Evolutionary conservation across 2,888 invertebrate species (phyloP), one percentile per base, ranked within the genome.

Genomic region (Hydropsyche betteni): DNA sequence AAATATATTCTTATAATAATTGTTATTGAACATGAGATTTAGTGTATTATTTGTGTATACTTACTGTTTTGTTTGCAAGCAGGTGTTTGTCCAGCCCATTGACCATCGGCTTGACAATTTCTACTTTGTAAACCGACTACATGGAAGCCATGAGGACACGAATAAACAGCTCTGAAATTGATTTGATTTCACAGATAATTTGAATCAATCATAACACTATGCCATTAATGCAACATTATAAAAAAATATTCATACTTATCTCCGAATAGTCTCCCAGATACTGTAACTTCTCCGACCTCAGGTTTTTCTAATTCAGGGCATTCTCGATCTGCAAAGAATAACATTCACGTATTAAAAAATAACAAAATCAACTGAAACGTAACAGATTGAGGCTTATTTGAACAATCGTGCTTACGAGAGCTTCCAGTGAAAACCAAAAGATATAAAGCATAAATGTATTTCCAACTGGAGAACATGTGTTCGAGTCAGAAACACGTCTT

Each of bases 31-130:
- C 2, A 2, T 51, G 8, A 51, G 55, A 44, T 55, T 14, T 70
- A 55, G 33, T 33, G 16, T 44, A 36, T 44, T 24, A 24, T 24
- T 24, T 24, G 24, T 24, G 16, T 34, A 14, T 51, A 85, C 89
- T 88, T 87, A 91, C 93, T 91, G 82, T 94, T 95, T 83, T 94
- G 92, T 83, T 94, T 95, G 87, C 95, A 96, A 5, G 93, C 91
- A 3, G 96, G 95, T 5, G 93, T 91, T 58, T 91, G 89, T 0
- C 95, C 95, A 0, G 94, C 93, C 96, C 96, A 96, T 79, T 92
- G 91, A 33, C 97, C 96, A 83, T 98, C 97, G 0, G 97, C 96
- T 81, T 96, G 93, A 83, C 99, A 99, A 77, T 92, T 91, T 72
- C 97, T 88, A 82, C 94, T 94, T 81, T 93, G 91, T 0, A 95